phyloP scores from a whole-genome alignment of 1,140 invertebrate species.

The Parapsyche elsis region DNA sequence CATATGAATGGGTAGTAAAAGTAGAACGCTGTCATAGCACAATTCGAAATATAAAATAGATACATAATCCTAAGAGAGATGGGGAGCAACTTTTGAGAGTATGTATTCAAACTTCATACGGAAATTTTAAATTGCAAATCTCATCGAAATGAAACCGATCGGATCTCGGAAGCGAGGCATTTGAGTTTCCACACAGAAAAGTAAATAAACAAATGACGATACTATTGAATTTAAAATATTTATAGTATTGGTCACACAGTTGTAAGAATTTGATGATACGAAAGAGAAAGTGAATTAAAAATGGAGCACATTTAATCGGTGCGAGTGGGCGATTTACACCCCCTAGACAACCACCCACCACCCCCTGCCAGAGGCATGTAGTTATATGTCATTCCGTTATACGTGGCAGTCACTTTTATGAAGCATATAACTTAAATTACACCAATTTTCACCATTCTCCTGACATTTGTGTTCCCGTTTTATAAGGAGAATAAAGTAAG shows the following conservation, averaged over 20 bases:
- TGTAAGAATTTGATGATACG: too few relatives aligned
- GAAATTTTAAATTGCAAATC: constrained; percentile 22
- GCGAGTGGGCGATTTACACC: background rate
- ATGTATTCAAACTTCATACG: background rate
- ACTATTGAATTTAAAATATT: too few relatives aligned
- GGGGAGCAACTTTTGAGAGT: background rate
- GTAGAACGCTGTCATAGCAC: constrained; percentile 18
- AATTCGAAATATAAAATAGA: constrained; percentile 21
- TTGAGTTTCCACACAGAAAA: too few relatives aligned
- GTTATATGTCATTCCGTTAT: constrained; percentile 55
- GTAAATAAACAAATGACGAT: too few relatives aligned
- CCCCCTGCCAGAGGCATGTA: constrained; percentile 8
- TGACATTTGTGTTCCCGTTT: constrained; percentile 55
- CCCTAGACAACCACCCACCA: background rate
- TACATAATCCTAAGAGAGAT: background rate
- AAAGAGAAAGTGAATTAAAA: too few relatives aligned
- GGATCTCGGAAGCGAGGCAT: background rate
- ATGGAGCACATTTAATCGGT: background rate
- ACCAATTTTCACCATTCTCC: constrained; percentile 56
- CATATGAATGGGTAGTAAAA: constrained; percentile 28
- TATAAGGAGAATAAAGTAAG: constrained; percentile 57
- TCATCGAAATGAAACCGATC: background rate
- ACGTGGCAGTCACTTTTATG: constrained; percentile 56
- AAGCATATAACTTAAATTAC: constrained; percentile 57
- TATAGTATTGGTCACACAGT: too few relatives aligned